A percentile compares a stretch with the other conserved stretches of the same genome.
These are phyloP conservation scores for Hormaphis cornu DNA, from an alignment of 1,140 invertebrate species.

Conservation along the genomic window DNA sequence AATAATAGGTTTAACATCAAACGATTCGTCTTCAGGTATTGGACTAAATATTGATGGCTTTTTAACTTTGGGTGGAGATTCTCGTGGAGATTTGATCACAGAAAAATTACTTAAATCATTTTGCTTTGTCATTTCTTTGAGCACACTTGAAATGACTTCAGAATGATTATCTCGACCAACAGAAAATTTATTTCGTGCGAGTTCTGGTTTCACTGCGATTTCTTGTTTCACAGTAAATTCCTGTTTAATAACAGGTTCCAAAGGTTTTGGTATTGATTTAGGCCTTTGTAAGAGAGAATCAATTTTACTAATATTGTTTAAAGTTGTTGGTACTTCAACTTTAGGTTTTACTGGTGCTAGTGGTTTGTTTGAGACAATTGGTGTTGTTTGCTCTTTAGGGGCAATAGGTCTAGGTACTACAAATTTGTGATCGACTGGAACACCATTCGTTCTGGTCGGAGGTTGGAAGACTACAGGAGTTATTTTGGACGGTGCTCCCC, in stretches of 20 bases:
- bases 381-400: background rate
- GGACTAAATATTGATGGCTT: slow-evolving; percentile 28
- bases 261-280: slow-evolving; percentile 6
- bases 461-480: slow-evolving; percentile 24
- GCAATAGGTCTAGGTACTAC: slow-evolving; percentile 11
- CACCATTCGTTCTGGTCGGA: slow-evolving; percentile 22
- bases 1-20: slow-evolving; percentile 34
- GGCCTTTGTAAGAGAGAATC: background rate
- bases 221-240: slow-evolving; percentile 29
- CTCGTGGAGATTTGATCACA: slow-evolving; percentile 31
- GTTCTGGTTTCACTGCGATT: slow-evolving; percentile 20
- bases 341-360: slow-evolving; percentile 20
- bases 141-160: slow-evolving; percentile 34
- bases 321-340: slow-evolving; percentile 19
- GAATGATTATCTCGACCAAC: slow-evolving; percentile 29
- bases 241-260: slow-evolving; percentile 18
- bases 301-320: slow-evolving; percentile 27
- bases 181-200: slow-evolving; percentile 15
- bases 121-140: slow-evolving; percentile 34
- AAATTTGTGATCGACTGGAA: slow-evolving; percentile 23
- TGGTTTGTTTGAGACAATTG: slow-evolving; percentile 1
- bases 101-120: slow-evolving; percentile 42
- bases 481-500: slow-evolving; percentile 14
- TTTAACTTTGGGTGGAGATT: slow-evolving; percentile 37
- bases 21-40: slow-evolving; percentile 26